Base-by-base conservation (phyloP, 2,113 vertebrate genomes). In the Hippocampus abdominalis region DNA sequence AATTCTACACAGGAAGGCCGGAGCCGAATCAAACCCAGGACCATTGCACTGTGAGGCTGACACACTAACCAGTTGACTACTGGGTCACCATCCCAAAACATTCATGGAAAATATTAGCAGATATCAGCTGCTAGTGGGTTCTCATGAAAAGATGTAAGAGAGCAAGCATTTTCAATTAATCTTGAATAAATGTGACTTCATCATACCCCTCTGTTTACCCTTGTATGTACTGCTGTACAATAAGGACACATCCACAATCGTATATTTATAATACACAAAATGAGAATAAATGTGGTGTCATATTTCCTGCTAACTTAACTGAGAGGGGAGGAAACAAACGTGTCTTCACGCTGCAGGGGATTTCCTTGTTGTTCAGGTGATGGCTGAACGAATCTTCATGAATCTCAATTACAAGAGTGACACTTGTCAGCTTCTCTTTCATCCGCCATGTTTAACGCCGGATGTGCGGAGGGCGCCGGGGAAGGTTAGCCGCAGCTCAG, bases 401-500 rank as follows among this genome's bases (percentile, higher is more conserved):
- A 64, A 64, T 64, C 63, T 64, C 63, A 64, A 64, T 64, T 64
- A 64, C 42, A 8, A 27, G 63, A 64, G 63, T 42, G 63, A 64
- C 63, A 23, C 40, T 64, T 64, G 63, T 64, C 63, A 64, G 63
- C 63, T 46, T 64, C 40, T 44, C 63, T 64, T 64, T 64, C 62
- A 64, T 64, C n/a, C 36, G 62, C 62, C 61, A 42, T 80, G 15
- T 86, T 87, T n/a, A 40, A 40, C 61, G 61, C 36, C 21, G 61
- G 61, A 63, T 63, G 62, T 23, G 8, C 63, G 40, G 63, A 64
- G 63, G 63, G 63, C 63, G 23, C 63, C 42, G 39, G 23, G 40
- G 63, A 64, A 64, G 63, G 63, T 64, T 64, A 64, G 63, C n/a
- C 7, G n/a, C n/a, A 44, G 63, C 84, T 82, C 71, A 69, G 69